Base-by-base conservation (phyloP, 2,888 invertebrate genomes). In the Cerceris ruficornis region DNA sequence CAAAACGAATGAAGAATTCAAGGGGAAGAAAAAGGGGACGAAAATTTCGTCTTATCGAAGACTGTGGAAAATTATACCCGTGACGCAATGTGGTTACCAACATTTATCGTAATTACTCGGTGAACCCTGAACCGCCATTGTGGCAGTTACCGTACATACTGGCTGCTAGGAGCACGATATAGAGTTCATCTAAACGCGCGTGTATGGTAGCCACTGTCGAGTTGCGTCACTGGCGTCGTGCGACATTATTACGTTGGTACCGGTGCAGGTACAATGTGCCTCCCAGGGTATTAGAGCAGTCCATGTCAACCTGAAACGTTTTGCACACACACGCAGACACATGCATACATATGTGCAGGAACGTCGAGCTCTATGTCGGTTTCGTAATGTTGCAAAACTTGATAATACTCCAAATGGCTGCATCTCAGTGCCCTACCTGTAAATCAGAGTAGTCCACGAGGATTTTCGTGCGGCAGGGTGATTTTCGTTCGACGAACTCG, bases 241-340 rank as follows among this genome's bases (percentile, higher is more conserved):
- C 84, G 85, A 86, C 88, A 77, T 85, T 87, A 87, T 87, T 88
- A 85, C 84, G 83, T 83, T 66, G 68, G 72, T 78, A 75, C 81
- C 65, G 55, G 76, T 69, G 67, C 77, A 77, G 77, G 76, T 80
- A 84, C 80, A 85, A 80, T 81, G 69, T 74, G 80, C 73, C 79
- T 80, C 80, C 57, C 81, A 57, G 72, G 74, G 83, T 85, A 81
- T 86, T 80, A 80, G 84, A 82, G 77, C 80, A 78, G 61, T 69
- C 59, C 55, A 77, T 69, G 82, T 83, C 80, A 85, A 82, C 77
- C 77, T 82, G 81, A 76, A 82, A 83, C 68, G 74, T 17, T 54
- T 58, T 49, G 46, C 15, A 55, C 41, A 17, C 11, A 39, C 9
- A 28, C 28, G 28, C 28, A 28, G 4, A 28, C 28, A 28, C 28